Evolutionary conservation across 2,797 vertebrate species (phyloP).

Genomic region (Anguilla megastoma): DNA sequence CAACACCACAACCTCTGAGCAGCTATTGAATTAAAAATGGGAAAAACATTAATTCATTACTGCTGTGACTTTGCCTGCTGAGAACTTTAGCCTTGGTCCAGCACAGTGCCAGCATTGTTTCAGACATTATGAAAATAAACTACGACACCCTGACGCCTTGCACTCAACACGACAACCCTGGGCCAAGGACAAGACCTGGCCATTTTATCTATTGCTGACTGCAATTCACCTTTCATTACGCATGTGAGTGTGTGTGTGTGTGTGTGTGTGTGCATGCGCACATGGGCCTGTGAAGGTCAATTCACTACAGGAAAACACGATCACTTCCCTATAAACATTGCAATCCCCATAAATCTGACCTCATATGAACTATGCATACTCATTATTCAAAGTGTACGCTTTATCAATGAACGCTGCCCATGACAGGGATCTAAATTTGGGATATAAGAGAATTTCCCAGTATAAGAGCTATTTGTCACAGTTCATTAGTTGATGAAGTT

Average conservation of each 20-base stretch:
- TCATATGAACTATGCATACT: neutral
- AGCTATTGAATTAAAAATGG: neutral
- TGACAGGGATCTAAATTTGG: neutral
- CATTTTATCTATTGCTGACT: neutral
- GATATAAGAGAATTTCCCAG: neutral
- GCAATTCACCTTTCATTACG: neutral
- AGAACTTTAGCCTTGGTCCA: neutral
- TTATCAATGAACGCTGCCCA: neutral
- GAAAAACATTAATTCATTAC: neutral
- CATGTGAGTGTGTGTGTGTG: neutral
- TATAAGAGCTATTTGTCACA: neutral
- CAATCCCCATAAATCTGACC: neutral
- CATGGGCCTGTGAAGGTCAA: neutral
- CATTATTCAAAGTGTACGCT: neutral
- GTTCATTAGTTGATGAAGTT: neutral
- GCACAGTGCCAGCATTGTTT: neutral
- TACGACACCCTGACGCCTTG: neutral
- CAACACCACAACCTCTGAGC: neutral
- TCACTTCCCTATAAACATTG: neutral
- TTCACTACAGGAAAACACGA: neutral
- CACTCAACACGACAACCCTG: neutral
- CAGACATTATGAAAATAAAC: constrained; percentile 12
- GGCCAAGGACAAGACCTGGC: constrained; percentile 7
- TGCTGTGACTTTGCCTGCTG: neutral
- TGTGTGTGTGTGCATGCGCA: neutral